phyloP scores from a whole-genome alignment of 2,797 vertebrate genomes.

The Chelon auratus region DNA sequence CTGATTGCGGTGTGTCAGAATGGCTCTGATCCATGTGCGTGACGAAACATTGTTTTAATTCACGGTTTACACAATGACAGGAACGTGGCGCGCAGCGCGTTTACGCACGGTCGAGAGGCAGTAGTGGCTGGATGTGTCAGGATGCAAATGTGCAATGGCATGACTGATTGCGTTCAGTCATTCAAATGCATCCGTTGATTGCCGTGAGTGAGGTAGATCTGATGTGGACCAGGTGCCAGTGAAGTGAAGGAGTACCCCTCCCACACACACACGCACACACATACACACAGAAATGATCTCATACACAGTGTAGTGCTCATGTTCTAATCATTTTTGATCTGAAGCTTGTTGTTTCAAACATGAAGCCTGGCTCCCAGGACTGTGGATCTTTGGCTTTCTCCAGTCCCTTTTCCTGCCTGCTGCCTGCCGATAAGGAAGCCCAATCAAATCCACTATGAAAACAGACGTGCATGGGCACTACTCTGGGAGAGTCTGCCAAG shows the following conservation, averaged over 20 bases:
- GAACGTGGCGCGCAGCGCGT: slow-evolving; percentile 24
- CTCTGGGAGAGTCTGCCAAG: slow-evolving; percentile 59
- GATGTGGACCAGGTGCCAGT: slow-evolving; percentile 59
- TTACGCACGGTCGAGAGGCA: slow-evolving; percentile 48
- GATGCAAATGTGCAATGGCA: not conserved
- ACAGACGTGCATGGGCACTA: slow-evolving; percentile 53
- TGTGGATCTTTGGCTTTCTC: slow-evolving; percentile 56
- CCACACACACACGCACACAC: slow-evolving; percentile 14
- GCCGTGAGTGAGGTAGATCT: slow-evolving; percentile 32
- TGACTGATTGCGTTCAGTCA: slow-evolving; percentile 16
- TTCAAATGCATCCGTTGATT: slow-evolving; percentile 26
- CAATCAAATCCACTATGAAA: slow-evolving; percentile 68
- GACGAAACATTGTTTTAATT: slow-evolving; percentile 2
- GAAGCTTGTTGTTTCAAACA: slow-evolving; percentile 67
- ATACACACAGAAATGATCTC: slow-evolving; percentile 38
- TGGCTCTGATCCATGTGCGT: slow-evolving; percentile 10
- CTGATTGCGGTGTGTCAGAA: slow-evolving; percentile 26
- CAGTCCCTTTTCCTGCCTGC: slow-evolving; percentile 71
- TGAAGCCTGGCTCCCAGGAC: slow-evolving; percentile 45
- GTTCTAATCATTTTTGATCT: slow-evolving; percentile 70
- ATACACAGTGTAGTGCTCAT: slow-evolving; percentile 21
- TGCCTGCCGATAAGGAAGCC: slow-evolving; percentile 76
- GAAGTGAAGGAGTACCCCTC: slow-evolving; percentile 37
- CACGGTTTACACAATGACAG: slow-evolving; percentile 33
- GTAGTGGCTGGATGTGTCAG: too few relatives aligned